Conservation (phyloP, 2,888 invertebrate species). For the Pristionchus japonicus region DNA sequence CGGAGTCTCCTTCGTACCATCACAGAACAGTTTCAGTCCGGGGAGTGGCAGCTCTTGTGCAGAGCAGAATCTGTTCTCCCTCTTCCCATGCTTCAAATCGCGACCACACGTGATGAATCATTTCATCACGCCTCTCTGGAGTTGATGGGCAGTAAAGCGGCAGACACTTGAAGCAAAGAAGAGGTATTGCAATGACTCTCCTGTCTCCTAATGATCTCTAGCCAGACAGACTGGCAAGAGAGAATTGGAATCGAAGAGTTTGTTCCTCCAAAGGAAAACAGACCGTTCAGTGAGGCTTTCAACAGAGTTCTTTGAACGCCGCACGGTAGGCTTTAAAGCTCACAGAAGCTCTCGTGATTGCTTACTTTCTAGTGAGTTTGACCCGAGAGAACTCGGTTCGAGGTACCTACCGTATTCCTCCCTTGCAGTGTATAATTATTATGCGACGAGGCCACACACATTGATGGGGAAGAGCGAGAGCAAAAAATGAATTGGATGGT, state of each 20-base stretch:
- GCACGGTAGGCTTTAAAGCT: too few species aligned
- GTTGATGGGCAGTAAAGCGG: not conserved
- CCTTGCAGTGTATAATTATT: not conserved
- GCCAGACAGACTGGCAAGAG: not conserved
- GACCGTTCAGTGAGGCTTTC: too few species aligned
- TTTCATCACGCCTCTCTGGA: not conserved
- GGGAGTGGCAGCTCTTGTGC: too few species aligned
- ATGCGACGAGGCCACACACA: slow-evolving; percentile 28
- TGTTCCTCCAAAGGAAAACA: too few species aligned
- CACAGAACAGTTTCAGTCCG: too few species aligned
- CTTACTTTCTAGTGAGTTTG: too few species aligned
- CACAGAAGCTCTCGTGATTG: too few species aligned
- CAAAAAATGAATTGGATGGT: slow-evolving; percentile 31
- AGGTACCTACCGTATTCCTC: not conserved
- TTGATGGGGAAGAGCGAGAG: not conserved
- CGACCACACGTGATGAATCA: not conserved
- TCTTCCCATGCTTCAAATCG: not conserved
- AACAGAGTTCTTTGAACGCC: too few species aligned
- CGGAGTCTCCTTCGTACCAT: too few species aligned
- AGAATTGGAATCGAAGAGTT: not conserved
- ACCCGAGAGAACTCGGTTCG: not conserved
- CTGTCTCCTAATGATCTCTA: not conserved
- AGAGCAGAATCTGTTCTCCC: too few species aligned
- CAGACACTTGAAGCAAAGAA: not conserved
- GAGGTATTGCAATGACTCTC: not conserved